Evolutionary conservation across 2,888 invertebrate species (phyloP).

Genomic region (Branchellion lobata): DNA sequence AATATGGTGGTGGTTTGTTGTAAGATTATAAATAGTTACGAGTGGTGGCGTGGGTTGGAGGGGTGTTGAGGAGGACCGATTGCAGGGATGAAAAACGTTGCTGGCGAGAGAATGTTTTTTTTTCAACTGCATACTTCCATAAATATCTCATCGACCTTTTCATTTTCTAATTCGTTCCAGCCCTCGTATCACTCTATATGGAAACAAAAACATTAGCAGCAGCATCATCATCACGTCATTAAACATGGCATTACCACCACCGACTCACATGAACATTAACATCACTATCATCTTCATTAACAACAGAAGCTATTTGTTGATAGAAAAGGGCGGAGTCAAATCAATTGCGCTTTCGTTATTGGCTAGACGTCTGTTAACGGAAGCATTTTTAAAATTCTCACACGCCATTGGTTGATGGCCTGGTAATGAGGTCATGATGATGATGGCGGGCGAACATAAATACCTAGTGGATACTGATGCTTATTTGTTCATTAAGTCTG

Average conservation of each 20-base stretch:
- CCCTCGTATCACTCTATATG: no score
- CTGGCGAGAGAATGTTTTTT: no score
- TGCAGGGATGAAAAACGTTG: no score
- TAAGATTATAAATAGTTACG: no score
- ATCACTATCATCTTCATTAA: conserved; percentile 25
- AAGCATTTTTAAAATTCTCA: conserved; percentile 30
- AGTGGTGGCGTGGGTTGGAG: no score
- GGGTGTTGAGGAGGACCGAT: no score
- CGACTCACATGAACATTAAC: background rate
- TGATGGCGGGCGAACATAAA: background rate
- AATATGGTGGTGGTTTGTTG: no score
- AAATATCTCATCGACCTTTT: background rate
- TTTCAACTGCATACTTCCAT: no score
- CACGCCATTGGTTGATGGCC: conserved; percentile 23
- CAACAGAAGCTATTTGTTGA: conserved; percentile 31
- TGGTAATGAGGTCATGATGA: background rate
- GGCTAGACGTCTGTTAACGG: conserved; percentile 31
- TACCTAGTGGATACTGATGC: no score
- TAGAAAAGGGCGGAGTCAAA: conserved; percentile 30
- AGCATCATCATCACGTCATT: background rate
- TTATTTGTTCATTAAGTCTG: no score
- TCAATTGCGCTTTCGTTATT: background rate
- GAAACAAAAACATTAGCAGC: no score
- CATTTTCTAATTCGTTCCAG: background rate
- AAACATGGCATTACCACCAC: background rate